These are phyloP conservation scores for Myiotriccus ornatus DNA, from an alignment of 2,797 vertebrate genomes.

Conservation along the genomic window DNA sequence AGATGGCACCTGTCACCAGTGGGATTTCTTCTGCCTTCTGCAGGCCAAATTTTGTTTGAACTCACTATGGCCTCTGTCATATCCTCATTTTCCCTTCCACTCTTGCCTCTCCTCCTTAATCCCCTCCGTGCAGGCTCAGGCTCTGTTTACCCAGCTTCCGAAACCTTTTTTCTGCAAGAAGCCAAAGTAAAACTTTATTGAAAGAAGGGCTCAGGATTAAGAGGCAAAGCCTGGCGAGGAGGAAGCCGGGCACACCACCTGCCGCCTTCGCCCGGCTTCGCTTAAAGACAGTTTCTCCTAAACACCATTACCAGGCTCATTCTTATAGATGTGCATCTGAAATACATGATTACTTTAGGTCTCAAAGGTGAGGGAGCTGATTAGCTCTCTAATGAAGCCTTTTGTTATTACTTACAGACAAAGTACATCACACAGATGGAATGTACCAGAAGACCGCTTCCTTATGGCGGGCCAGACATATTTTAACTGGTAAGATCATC, in stretches of 20 bases:
- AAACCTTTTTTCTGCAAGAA: constrained; percentile 69
- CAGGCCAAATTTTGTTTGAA: constrained; percentile 99
- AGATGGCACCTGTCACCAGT: constrained; percentile 98
- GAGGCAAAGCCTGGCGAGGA: background rate
- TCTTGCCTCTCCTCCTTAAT: constrained; percentile 80
- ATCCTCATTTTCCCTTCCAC: constrained; percentile 94
- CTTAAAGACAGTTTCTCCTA: background rate
- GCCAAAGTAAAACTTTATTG: constrained; percentile 74
- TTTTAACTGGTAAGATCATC: constrained; percentile 11
- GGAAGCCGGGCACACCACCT: background rate
- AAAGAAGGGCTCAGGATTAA: constrained; percentile 67
- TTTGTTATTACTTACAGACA: constrained; percentile 66
- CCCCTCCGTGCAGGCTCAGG: constrained; percentile 62
- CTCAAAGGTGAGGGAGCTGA: constrained; percentile 62
- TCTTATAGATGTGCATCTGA: constrained; percentile 62
- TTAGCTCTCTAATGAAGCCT: constrained; percentile 60
- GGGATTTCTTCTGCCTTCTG: constrained; percentile 91
- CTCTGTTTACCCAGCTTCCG: constrained; percentile 64
- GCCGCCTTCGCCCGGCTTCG: background rate
- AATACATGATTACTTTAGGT: constrained; percentile 68
- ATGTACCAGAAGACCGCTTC: background rate
- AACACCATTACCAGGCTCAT: background rate
- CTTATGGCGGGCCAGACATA: background rate
- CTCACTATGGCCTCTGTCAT: constrained; percentile 92
- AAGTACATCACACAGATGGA: constrained; percentile 50